Conservation (phyloP, 1,140 invertebrate species). For the Atta cephalotes region DNA sequence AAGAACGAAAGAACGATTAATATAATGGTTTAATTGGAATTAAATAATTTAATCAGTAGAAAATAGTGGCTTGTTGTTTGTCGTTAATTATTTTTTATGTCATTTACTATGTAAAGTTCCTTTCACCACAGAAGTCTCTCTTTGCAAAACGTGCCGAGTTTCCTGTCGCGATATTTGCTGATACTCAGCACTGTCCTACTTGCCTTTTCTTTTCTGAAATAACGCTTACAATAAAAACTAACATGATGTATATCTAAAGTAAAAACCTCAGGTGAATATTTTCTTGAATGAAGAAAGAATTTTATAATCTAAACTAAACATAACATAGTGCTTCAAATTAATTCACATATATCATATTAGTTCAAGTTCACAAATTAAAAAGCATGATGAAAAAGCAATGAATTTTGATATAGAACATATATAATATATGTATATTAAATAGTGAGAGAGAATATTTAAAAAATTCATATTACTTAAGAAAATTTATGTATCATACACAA, state of each 20-base stretch:
- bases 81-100: conserved; percentile 30
- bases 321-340: conserved; percentile 11
- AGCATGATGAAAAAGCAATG: not conserved
- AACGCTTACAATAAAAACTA: conserved; percentile 38
- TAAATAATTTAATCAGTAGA: not conserved
- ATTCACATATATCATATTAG: not conserved
- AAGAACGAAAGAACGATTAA: not conserved
- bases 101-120: not conserved
- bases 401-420: not conserved
- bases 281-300: conserved; percentile 20
- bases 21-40: not conserved
- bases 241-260: not conserved
- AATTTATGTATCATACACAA: not conserved
- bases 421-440: not conserved
- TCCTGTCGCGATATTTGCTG: conserved; percentile 21
- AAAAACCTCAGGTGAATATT: not conserved
- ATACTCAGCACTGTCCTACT: conserved; percentile 8
- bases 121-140: too few species aligned
- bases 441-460: not conserved
- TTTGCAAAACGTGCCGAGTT: conserved; percentile 25
- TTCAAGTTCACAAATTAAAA: not conserved
- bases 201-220: conserved; percentile 30
- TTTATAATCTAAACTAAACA: not conserved
- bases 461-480: not conserved
- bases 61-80: conserved; percentile 19